Evolutionary conservation across 2,888 invertebrate genomes (phyloP).

Genomic region (Eristalinus aeneus): DNA sequence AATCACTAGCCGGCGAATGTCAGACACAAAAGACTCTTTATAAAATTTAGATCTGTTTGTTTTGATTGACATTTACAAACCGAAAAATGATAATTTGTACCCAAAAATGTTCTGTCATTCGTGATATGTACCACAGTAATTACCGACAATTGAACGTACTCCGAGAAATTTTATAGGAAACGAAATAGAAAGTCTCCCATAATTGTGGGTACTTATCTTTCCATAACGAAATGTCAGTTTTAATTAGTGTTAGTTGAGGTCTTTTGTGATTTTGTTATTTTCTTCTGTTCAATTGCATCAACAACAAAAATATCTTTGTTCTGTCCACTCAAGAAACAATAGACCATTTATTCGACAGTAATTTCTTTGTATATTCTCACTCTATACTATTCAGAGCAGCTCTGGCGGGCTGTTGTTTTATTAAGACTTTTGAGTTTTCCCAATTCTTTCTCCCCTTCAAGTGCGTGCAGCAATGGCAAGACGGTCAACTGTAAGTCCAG

Average conservation of each 20-base stretch:
- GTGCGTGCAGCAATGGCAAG: slow-evolving; percentile 78
- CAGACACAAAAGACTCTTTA: too few species aligned
- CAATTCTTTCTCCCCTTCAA: slow-evolving; percentile 23
- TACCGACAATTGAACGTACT: slow-evolving; percentile 7
- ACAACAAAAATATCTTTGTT: slow-evolving; percentile 65
- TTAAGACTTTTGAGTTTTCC: background rate
- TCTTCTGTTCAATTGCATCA: slow-evolving; percentile 46
- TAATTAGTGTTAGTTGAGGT: slow-evolving; percentile 43
- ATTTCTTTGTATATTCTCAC: background rate
- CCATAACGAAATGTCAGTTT: slow-evolving; percentile 32
- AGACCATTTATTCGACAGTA: background rate
- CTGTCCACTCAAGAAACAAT: slow-evolving; percentile 61
- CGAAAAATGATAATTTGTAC: too few species aligned
- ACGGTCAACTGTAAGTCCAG: slow-evolving; percentile 73
- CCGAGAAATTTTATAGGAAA: background rate
- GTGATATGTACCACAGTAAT: background rate
- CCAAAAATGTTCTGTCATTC: background rate
- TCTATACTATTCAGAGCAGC: background rate
- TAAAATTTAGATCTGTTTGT: too few species aligned
- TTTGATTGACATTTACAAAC: too few species aligned
- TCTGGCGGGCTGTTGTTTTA: background rate
- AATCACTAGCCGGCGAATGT: too few species aligned
- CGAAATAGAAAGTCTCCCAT: slow-evolving; percentile 24
- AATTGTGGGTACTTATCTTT: background rate
- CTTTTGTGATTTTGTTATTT: slow-evolving; percentile 25